Conservation (phyloP, 2,113 vertebrate genomes). For the Gambusia affinis region DNA sequence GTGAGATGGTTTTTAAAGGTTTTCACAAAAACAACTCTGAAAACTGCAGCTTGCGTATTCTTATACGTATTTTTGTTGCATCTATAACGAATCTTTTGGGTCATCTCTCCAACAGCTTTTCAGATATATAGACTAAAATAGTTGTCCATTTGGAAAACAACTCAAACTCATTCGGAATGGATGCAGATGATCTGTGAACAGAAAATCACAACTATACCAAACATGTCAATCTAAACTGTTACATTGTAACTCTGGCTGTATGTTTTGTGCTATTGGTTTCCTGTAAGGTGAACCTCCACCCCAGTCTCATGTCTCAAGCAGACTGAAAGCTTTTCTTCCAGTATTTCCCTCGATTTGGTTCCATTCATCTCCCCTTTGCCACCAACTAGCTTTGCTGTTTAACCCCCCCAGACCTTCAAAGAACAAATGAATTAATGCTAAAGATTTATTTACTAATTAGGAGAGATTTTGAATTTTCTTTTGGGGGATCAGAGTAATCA, state of each 20-base stretch:
- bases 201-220: no score
- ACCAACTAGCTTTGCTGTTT: background rate
- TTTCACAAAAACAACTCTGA: no score
- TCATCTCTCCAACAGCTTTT: background rate
- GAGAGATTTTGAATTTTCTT: background rate
- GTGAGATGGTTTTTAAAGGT: no score
- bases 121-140: background rate
- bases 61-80: no score
- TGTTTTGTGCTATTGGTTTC: background rate
- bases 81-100: no score
- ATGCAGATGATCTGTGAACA: no score
- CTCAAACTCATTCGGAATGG: background rate
- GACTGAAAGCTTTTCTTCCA: background rate
- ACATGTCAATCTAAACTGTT: background rate
- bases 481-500: no score
- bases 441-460: background rate
- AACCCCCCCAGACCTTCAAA: background rate
- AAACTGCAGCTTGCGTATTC: no score
- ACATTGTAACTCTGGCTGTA: background rate
- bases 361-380: background rate
- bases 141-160: background rate
- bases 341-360: background rate
- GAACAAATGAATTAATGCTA: background rate
- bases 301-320: background rate
- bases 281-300: background rate